These are phyloP conservation scores for Liasis olivaceus DNA, from an alignment of 2,797 vertebrate species.

Conservation along the genomic window DNA sequence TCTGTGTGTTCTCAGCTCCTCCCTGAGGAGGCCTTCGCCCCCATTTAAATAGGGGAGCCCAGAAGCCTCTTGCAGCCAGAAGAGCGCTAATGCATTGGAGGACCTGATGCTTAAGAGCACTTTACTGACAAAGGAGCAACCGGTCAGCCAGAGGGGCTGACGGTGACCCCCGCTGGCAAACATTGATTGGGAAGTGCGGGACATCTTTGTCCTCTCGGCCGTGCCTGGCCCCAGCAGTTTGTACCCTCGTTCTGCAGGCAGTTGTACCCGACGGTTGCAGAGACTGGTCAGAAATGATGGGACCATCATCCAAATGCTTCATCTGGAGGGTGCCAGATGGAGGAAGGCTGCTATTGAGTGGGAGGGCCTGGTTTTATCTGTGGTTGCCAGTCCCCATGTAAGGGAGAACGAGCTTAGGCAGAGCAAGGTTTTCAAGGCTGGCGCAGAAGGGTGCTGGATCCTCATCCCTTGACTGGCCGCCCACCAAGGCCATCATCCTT, in stretches of 20 bases:
- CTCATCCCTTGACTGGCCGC: slow-evolving; percentile 80
- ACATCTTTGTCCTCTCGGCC: slow-evolving; percentile 63
- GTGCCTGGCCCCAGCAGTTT: too few relatives aligned
- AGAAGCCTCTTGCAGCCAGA: slow-evolving; percentile 66
- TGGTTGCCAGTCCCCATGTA: too few relatives aligned
- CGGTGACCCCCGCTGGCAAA: slow-evolving; percentile 60
- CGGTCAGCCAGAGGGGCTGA: slow-evolving; percentile 63
- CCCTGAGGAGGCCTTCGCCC: too few relatives aligned
- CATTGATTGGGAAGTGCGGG: slow-evolving; percentile 63
- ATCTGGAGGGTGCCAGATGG: too few relatives aligned
- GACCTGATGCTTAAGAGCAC: slow-evolving; percentile 65
- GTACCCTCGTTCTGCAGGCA: too few relatives aligned
- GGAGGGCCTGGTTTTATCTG: too few relatives aligned
- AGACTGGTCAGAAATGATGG: too few relatives aligned
- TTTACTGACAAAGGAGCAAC: slow-evolving; percentile 63
- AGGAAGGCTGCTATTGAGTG: too few relatives aligned
- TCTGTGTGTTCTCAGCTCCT: slow-evolving; percentile 60
- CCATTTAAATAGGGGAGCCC: neutral
- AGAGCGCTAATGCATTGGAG: slow-evolving; percentile 54
- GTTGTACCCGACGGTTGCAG: too few relatives aligned
- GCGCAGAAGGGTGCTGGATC: slow-evolving; percentile 77
- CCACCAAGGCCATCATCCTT: slow-evolving; percentile 84
- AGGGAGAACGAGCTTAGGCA: slow-evolving; percentile 30
- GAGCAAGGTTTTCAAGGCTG: slow-evolving; percentile 55
- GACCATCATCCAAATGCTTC: too few relatives aligned